Evolutionary conservation across 1,140 invertebrate genomes (phyloP).

Genomic region (Ceratina australensis): DNA sequence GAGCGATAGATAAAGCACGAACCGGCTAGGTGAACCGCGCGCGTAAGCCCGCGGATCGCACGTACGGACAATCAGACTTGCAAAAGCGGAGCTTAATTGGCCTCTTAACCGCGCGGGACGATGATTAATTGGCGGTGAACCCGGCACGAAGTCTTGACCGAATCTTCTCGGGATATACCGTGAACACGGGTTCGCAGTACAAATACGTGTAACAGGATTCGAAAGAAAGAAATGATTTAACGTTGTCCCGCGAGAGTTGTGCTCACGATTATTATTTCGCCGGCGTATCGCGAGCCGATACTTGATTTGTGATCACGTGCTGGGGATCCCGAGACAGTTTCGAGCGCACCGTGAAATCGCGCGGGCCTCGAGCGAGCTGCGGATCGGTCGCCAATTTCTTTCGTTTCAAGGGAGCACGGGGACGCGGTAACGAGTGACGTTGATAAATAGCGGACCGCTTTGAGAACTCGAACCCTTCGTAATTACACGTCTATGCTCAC

Average conservation of each 20-base stretch:
- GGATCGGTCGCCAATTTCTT: slow-evolving; percentile 20
- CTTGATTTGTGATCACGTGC: too few species aligned
- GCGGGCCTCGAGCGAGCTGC: background rate
- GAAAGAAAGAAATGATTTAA: too few species aligned
- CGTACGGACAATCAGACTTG: slow-evolving; percentile 71
- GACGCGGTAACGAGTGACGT: slow-evolving; percentile 64
- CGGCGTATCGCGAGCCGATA: too few species aligned
- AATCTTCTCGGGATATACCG: slow-evolving; percentile 40
- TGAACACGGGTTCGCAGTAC: background rate
- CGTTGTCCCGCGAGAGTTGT: too few species aligned
- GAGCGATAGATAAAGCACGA: slow-evolving; percentile 56
- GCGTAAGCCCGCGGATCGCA: slow-evolving; percentile 44
- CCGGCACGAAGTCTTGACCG: slow-evolving; percentile 19
- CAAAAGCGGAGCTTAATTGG: slow-evolving; percentile 71
- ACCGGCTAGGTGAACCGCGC: slow-evolving; percentile 38
- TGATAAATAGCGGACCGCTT: slow-evolving; percentile 64
- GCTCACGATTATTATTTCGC: too few species aligned
- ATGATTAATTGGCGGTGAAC: slow-evolving; percentile 68
- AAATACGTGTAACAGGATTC: too few species aligned
- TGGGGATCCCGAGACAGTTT: background rate
- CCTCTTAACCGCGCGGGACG: slow-evolving; percentile 61
- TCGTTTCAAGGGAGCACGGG: slow-evolving; percentile 18
- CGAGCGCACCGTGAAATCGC: background rate
- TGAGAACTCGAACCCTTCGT: slow-evolving; percentile 57
- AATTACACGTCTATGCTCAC: slow-evolving; percentile 61